Evolutionary conservation across 2,888 invertebrate genomes (phyloP), one percentile per base, ranked within the genome.

Genomic region (Nemoura dubitans): DNA sequence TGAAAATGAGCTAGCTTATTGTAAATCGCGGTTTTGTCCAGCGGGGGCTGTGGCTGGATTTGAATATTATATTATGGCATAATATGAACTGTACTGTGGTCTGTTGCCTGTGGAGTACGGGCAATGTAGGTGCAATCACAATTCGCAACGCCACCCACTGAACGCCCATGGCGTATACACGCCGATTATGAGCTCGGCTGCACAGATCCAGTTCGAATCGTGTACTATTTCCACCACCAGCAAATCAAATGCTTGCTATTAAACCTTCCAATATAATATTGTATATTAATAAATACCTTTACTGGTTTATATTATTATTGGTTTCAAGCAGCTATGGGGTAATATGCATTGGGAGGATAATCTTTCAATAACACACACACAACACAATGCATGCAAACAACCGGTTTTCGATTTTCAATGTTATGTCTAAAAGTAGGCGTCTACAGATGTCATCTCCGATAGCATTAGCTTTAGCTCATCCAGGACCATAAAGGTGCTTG

Each of bases 391-490:
- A 59, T 10, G 59, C 59, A 59, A 7, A 59, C 59, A 59, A 59
- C 59, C 59, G 59, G 59, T 59, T 59, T 21, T 59, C 59, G 59
- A 59, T 59, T 59, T 59, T 59, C 59, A 59, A 59, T 59, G 59
- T 59, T 59, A 59, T 59, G 59, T 59, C 59, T 59, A 59, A 59
- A 59, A 59, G 59, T 59, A 59, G 59, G 59, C 59, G 59, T 10
- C 59, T 59, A 59, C 59, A 59, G 59, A 59, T 59, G 59, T 59
- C 59, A 59, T 59, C 59, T 59, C 59, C 59, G 59, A 59, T 59
- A 59, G 59, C 59, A 59, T 59, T 59, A 59, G 59, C 59, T 21
- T 14, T 59, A 59, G 59, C 59, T 59, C 59, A 59, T 59, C 59
- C 6, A 21, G 59, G 59, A 59, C 16, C 59, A 59, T 59, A 21